These are phyloP conservation scores for Drosophila pallidifrons DNA, from an alignment of 1,140 invertebrate species.

Conservation along the genomic window DNA sequence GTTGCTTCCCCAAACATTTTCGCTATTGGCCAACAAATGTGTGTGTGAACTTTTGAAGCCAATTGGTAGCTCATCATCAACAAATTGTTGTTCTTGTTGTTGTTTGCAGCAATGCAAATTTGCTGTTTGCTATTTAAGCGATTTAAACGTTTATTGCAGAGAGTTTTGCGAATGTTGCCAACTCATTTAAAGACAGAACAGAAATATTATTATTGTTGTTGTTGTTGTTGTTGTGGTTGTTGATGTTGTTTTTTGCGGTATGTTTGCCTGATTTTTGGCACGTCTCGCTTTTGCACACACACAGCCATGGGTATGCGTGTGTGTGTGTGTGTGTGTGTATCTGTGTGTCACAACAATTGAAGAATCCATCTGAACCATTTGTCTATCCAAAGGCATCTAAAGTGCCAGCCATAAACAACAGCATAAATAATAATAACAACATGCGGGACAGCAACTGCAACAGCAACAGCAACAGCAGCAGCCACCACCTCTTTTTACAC, in stretches of 20 bases:
- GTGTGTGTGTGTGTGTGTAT: conserved; percentile 2
- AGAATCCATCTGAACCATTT: conserved; percentile 40
- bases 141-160: conserved; percentile 7
- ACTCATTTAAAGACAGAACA: conserved; percentile 49
- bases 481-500: neutral
- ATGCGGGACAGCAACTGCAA: conserved; percentile 1
- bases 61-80: too few species aligned
- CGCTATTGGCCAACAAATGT: too few species aligned
- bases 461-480: neutral
- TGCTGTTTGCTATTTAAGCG: neutral
- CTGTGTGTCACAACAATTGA: conserved; percentile 31
- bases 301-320: conserved; percentile 2
- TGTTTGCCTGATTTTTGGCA: conserved; percentile 76
- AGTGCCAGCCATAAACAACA: conserved; percentile 44
- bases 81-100: too few species aligned
- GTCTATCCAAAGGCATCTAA: conserved; percentile 32
- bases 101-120: conserved; percentile 22
- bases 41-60: too few species aligned
- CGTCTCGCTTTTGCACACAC: conserved; percentile 53
- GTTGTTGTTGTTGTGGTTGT: conserved; percentile 13
- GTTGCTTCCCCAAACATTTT: too few species aligned
- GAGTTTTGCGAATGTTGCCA: conserved; percentile 23
- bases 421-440: conserved; percentile 46
- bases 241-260: conserved; percentile 23
- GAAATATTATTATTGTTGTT: conserved; percentile 24